These are phyloP conservation scores for Tragelaphus scriptus DNA, from an alignment of 2,113 vertebrate species.

Conservation along the genomic window DNA sequence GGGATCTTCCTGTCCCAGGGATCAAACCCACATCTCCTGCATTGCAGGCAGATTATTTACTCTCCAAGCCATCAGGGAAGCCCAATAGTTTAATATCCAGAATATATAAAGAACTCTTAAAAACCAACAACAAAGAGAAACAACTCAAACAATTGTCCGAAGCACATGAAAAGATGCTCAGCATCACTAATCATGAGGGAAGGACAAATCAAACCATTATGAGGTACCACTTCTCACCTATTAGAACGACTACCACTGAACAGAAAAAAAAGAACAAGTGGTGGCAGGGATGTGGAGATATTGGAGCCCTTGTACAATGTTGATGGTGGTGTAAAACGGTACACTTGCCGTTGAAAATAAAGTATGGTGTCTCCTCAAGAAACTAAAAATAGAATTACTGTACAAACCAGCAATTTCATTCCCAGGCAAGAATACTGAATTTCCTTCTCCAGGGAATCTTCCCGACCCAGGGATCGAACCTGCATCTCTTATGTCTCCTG, in stretches of 20 bases:
- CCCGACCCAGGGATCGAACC: neutral
- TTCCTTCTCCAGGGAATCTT: neutral
- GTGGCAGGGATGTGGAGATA: neutral
- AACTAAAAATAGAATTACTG: neutral
- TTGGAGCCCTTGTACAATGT: neutral
- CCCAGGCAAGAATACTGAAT: neutral
- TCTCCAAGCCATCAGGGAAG: neutral
- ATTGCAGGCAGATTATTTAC: neutral
- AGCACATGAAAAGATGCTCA: neutral
- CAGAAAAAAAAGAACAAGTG: neutral
- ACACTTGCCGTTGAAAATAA: neutral
- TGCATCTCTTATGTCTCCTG: neutral
- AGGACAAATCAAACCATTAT: neutral
- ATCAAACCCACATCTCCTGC: neutral
- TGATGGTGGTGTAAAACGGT: neutral
- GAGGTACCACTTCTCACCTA: neutral
- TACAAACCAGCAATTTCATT: neutral
- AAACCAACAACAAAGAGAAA: neutral
- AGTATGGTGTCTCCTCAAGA: neutral
- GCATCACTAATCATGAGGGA: neutral
- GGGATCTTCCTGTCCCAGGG: neutral
- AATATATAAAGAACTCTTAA: neutral
- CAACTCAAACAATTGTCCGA: neutral
- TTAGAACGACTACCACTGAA: neutral
- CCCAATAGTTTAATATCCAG: neutral